Evolutionary conservation across 2,797 vertebrate genomes (phyloP), one percentile per base, ranked within the genome.

Genomic region (Cichlasoma orientale): DNA sequence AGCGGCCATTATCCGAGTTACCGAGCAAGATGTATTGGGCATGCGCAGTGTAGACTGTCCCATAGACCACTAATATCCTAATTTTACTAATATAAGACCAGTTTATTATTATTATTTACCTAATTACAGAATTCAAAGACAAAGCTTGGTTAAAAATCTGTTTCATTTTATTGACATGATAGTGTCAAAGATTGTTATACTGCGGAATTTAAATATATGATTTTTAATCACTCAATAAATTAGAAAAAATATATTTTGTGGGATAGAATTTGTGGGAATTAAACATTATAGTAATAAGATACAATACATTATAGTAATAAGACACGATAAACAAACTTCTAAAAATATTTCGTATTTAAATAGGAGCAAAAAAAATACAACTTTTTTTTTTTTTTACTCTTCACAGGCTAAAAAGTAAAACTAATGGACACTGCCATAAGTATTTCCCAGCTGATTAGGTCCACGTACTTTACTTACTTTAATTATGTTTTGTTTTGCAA

Each of bases 1-100:
- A 76, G 91, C 90, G 92, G 95, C 95, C 95, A 96, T 96, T 95
- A 93, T 83, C 83, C 79, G 4, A 3, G 75, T 56, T 80, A 56
- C 72, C 19, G 38, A 76, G 54, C 18, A 81, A 56, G 75, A 80
- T 50, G 63, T 14, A 63, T 72, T 85, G 89, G 0, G 93, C 95
- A 94, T 92, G 95, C 91, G 92, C 93, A 78, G 2, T 56, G 11
- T 7, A 19, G 29, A 6, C 36, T 18, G 77, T 69, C 66, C 57
- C 52, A 3, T 50, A 19, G 16, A 47, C 61, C 6, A 10, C 33
- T 9, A 36, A 36, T 36, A 36, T 36, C n/a, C n/a, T n/a, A n/a
- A n/a, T 3, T 29, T 5, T 29, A 63, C 33, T 9, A 36, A 36
- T 36, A 36, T 36, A 36, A 36, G 31, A 33, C 7, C 7, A 33